Conservation (phyloP, 2,888 invertebrate genomes). For the Cephonodes hylas region DNA sequence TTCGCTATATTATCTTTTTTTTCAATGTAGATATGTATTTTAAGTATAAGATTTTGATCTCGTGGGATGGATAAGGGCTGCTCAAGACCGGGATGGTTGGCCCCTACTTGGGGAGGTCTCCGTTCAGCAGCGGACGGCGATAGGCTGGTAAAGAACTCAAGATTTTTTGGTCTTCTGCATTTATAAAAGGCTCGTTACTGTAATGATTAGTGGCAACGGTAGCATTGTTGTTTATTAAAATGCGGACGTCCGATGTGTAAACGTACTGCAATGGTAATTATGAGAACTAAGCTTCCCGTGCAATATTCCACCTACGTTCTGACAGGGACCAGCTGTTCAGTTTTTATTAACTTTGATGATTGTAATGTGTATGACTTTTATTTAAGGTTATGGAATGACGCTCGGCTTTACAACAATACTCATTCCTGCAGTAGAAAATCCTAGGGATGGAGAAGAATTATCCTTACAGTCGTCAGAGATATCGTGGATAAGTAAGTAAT, state of each 20-base stretch:
- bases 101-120: no score
- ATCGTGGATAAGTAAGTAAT: slow-evolving; percentile 87
- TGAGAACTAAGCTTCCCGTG: neutral
- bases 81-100: no score
- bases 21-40: no score
- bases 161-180: neutral
- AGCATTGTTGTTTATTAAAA: neutral
- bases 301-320: neutral
- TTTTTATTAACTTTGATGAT: neutral
- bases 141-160: neutral
- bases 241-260: neutral
- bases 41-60: no score
- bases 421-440: slow-evolving; percentile 85
- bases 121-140: no score
- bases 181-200: neutral
- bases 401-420: slow-evolving; percentile 90
- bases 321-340: neutral
- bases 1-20: no score
- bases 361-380: slow-evolving; percentile 2
- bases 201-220: neutral
- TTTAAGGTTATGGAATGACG: slow-evolving; percentile 87
- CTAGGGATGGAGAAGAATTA: slow-evolving; percentile 67
- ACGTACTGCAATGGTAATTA: neutral
- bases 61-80: no score
- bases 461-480: slow-evolving; percentile 82